phyloP scores from a whole-genome alignment of 2,888 invertebrate species.

The Drosophila neotestacea region DNA sequence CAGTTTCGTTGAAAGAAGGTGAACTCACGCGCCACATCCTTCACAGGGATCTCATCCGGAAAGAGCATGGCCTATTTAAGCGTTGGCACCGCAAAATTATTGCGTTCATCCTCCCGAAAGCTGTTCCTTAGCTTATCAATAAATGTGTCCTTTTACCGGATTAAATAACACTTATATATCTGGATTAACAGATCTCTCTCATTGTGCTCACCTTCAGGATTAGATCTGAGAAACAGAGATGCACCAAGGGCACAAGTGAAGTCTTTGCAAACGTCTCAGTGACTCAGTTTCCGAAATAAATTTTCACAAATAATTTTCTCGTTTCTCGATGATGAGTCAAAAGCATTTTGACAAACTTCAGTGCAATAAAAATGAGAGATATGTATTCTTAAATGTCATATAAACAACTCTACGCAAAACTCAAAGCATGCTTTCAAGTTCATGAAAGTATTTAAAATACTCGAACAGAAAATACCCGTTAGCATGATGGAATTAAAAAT shows the following conservation, averaged over 20 bases:
- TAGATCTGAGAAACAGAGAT: conserved; percentile 55
- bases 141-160: conserved; percentile 46
- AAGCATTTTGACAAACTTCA: conserved; percentile 20
- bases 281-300: conserved; percentile 19
- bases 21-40: conserved; percentile 90
- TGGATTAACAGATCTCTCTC: too few relatives aligned
- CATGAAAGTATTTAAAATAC: not conserved
- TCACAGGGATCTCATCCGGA: conserved; percentile 89
- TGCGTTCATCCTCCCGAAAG: conserved; percentile 59
- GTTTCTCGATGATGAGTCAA: conserved; percentile 37
- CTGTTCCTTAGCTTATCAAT: conserved; percentile 59
- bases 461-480: not conserved
- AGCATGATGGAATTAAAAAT: too few relatives aligned
- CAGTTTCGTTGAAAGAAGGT: conserved; percentile 90
- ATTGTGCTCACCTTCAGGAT: conserved; percentile 55
- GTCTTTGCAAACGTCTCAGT: conserved; percentile 47
- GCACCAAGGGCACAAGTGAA: conserved; percentile 46
- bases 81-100: conserved; percentile 88
- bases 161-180: not conserved
- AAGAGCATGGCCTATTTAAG: conserved; percentile 89
- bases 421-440: conserved; percentile 26
- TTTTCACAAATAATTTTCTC: conserved; percentile 21
- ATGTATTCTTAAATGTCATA: not conserved
- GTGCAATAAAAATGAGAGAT: conserved; percentile 25
- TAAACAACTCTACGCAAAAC: not conserved